Base-by-base conservation (phyloP, 2,113 vertebrate genomes). In the Cichladusa arquata region DNA sequence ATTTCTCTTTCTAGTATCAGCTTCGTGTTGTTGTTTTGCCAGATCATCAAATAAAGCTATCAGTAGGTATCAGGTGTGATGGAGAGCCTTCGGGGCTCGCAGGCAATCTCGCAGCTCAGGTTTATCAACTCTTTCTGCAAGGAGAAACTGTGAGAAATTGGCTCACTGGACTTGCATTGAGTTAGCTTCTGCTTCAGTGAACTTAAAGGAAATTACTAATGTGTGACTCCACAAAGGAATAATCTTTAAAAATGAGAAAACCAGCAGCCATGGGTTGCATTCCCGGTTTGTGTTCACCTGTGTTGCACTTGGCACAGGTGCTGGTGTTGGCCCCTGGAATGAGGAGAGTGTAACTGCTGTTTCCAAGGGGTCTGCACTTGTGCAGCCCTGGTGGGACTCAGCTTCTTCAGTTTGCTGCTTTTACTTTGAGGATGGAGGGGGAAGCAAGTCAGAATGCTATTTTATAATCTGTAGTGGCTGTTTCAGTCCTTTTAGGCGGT, bases 71-170 rank as follows among this genome's bases (percentile, higher is more conserved):
- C 19, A 38, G 71, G 40, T 88, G 77, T 89, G 86, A 95, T 95
- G 74, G 78, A 90, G 95, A 88, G 86, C 95, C 93, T 88, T 45
- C 8, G 0, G 79, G 90, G 87, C 81, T 95, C 1, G 0, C 58
- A 36, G 71, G 87, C 76, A 81, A 69, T 84, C 88, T 96, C 8
- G 48, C 53, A 64, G 90, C 94, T 96, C 95, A 92, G 69, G 93
- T 94, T 89, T 90, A 91, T 93, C 85, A 71, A 47, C 93, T 81
- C 81, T 47, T 83, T 92, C 54, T 2, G 6, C 86, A 88, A 87
- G 86, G 50, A 94, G 94, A 90, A 97, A 78, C 91, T 84, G 24
- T 96, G 90, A 96, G 89, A 88, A 84, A 82, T 77, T 65, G 87
- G 24, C 87, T 93, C 19, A 67, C 88, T 4, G 24, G 62, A 62